Evolutionary conservation across 2,113 vertebrate species (phyloP), one percentile per base, ranked within the genome.

Genomic region (Antennarius striatus): DNA sequence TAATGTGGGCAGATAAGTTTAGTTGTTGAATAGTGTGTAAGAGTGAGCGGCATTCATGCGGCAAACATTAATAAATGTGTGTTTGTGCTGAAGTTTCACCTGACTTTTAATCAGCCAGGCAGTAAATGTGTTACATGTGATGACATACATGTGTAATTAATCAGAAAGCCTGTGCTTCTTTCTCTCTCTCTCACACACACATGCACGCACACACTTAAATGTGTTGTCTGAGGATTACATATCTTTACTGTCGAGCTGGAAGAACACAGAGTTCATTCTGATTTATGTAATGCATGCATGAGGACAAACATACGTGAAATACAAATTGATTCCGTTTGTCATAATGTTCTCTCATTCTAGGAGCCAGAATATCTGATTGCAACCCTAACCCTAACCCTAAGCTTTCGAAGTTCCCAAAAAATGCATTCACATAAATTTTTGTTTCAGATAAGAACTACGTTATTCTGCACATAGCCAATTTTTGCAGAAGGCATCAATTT

Each of bases 11-110:
- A 52, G 43, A 13, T 40, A 50, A 54, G 28, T 29, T 42, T n/a
- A 40, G 29, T 71, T 17, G 42, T 43, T 43, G 10, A 43, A 43
- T 3, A 40, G 39, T 40, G 22, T 22, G 22, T 22, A 22, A 22
- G 22, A 22, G 22, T 22, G 22, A 36, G 32, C 32, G 32, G 32
- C 32, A 36, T 36, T 36, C 32, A 36, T 36, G 22, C 22, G 22
- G 22, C 1, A 22, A 22, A 22, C 22, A 22, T 22, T 22, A 1
- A 22, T 22, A 22, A 22, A 22, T 1, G 28, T 52, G 63, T 36
- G 29, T 75, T 42, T 16, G 28, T 61, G 15, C 30, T 74, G 22
- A 43, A 32, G 73, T 58, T 66, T 73, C 77, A 16, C 16, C 15
- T 28, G 12, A 66, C 6, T 59, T 71, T 51, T 69, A 45, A 73